Evolutionary conservation across 2,797 vertebrate species (phyloP).

Genomic region (Macropus fuliginosus): DNA sequence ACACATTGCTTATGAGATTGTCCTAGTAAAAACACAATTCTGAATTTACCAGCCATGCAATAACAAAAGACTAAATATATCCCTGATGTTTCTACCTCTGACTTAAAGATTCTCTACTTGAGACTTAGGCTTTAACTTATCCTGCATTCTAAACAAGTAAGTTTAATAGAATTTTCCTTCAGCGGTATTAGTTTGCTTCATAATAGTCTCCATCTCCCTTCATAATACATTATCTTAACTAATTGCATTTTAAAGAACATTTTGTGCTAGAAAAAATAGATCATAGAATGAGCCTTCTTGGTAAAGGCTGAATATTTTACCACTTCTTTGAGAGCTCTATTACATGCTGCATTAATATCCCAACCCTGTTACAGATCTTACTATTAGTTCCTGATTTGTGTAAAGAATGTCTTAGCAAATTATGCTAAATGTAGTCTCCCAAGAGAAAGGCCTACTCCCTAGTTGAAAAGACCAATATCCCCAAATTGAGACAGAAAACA

Average conservation of each 20-base stretch:
- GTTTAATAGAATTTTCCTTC: constrained; percentile 42
- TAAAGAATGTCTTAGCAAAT: constrained; percentile 35
- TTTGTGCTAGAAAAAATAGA: constrained; percentile 34
- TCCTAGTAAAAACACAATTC: constrained; percentile 39
- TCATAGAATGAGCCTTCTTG: constrained; percentile 17
- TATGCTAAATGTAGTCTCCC: constrained; percentile 13
- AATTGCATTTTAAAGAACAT: constrained; percentile 58
- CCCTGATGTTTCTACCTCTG: constrained; percentile 32
- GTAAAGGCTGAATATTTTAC: constrained; percentile 8
- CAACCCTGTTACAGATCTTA: background rate
- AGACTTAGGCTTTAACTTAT: constrained; percentile 42
- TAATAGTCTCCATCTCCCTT: constrained; percentile 58
- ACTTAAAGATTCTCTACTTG: constrained; percentile 48
- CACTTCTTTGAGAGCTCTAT: background rate
- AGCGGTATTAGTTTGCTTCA: constrained; percentile 39
- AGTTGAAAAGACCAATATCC: background rate
- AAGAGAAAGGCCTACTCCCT: background rate
- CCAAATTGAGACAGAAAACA: constrained; percentile 43
- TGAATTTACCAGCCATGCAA: constrained; percentile 40
- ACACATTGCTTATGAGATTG: background rate
- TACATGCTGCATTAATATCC: background rate
- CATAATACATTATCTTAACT: constrained; percentile 57
- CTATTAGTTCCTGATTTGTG: constrained; percentile 47
- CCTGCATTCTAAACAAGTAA: constrained; percentile 64
- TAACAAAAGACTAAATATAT: constrained; percentile 42